Percentiles rank a stretch among this genome's conserved stretches.
Evolutionary conservation across 2,113 vertebrate genomes (phyloP).

Genomic region (Henicopernis longicauda): DNA sequence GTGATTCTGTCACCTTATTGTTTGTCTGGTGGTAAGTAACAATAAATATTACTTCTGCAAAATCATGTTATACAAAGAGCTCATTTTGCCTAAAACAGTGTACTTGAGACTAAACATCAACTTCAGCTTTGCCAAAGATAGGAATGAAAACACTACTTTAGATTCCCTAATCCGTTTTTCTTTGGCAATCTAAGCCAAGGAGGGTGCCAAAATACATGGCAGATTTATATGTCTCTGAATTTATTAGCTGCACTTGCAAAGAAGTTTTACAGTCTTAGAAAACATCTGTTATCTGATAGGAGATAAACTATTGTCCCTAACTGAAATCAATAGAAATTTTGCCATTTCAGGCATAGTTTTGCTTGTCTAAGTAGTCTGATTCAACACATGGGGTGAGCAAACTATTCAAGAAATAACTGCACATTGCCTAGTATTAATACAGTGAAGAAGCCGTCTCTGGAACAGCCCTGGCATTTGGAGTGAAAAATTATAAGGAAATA

Average conservation of each 20-base stretch:
- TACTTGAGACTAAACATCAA: neutral
- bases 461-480: neutral
- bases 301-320: neutral
- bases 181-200: neutral
- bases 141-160: neutral
- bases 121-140: neutral
- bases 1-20: neutral
- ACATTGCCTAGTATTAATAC: neutral
- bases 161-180: neutral
- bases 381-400: neutral
- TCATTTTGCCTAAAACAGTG: neutral
- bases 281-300: neutral
- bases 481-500: neutral
- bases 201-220: neutral
- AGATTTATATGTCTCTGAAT: conserved; percentile 19
- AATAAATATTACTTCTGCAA: neutral
- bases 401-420: neutral
- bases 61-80: neutral
- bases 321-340: neutral
- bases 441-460: neutral
- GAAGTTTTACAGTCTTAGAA: neutral
- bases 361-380: neutral
- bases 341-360: neutral
- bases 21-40: neutral
- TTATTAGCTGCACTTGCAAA: neutral